phyloP scores from a whole-genome alignment of 2,888 invertebrate genomes.

The Hirtodrosophila cameraria region DNA sequence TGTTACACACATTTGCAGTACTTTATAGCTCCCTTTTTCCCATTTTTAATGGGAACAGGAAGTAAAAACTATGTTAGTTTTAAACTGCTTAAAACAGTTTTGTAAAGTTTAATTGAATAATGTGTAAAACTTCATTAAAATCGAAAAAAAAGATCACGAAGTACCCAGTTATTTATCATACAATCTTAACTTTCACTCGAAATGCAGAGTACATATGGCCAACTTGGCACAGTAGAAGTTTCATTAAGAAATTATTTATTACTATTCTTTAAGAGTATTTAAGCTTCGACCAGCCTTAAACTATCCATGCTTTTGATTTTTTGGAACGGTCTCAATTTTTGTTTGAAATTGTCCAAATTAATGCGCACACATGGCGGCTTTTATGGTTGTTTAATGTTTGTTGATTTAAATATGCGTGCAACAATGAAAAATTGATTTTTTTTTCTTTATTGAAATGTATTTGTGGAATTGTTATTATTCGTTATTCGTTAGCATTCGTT shows the following conservation, averaged over 20 bases:
- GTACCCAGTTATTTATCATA: too few species aligned
- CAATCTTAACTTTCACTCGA: too few species aligned
- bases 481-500: slow-evolving; percentile 22
- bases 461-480: slow-evolving; percentile 16
- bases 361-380: slow-evolving; percentile 45
- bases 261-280: slow-evolving; percentile 2
- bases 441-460: slow-evolving; percentile 21
- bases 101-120: too few species aligned
- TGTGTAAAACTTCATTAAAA: too few species aligned
- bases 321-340: slow-evolving; percentile 25
- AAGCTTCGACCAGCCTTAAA: not conserved
- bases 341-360: slow-evolving; percentile 42
- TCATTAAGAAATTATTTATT: too few species aligned
- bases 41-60: too few species aligned
- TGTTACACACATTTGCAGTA: too few species aligned
- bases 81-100: too few species aligned
- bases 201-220: too few species aligned
- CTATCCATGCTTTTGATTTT: slow-evolving; percentile 9
- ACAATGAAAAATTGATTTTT: slow-evolving; percentile 26
- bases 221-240: not conserved
- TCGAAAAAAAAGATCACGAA: too few species aligned
- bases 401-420: slow-evolving; percentile 27
- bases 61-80: too few species aligned
- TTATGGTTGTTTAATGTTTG: slow-evolving; percentile 29
- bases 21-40: too few species aligned